Conservation (phyloP, 2,113 vertebrate genomes). For the Otocyon megalotis region DNA sequence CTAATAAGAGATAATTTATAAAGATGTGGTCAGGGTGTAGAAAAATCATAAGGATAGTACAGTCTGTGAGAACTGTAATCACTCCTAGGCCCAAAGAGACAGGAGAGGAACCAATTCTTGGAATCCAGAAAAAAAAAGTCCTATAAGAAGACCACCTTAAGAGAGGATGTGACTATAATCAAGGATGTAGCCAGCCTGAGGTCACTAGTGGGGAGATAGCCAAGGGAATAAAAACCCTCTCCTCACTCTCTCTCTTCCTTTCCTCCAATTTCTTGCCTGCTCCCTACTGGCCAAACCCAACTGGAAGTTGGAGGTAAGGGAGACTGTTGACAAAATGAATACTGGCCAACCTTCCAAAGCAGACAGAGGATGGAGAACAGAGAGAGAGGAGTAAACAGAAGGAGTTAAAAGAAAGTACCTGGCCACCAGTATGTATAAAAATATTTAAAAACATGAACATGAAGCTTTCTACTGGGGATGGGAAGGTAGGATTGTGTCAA, state of each 20-base stretch:
- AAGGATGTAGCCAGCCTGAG: neutral
- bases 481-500: neutral
- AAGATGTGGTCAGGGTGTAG: neutral
- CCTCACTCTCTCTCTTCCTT: neutral
- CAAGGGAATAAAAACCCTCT: neutral
- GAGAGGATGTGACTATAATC: neutral
- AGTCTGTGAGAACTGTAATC: neutral
- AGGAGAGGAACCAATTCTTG: neutral
- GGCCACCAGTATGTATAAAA: neutral
- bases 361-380: neutral
- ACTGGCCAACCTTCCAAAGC: neutral
- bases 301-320: neutral
- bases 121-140: neutral
- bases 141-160: neutral
- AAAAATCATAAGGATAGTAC: neutral
- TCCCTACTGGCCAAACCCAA: neutral
- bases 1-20: neutral
- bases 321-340: too few relatives aligned
- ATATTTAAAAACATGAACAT: neutral
- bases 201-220: rapidly evolving
- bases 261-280: neutral
- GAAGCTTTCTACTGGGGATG: neutral
- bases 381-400: neutral
- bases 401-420: neutral
- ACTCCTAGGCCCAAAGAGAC: neutral